phyloP scores from a whole-genome alignment of 1,140 invertebrate genomes.

The Gonioctena quinquepunctata region DNA sequence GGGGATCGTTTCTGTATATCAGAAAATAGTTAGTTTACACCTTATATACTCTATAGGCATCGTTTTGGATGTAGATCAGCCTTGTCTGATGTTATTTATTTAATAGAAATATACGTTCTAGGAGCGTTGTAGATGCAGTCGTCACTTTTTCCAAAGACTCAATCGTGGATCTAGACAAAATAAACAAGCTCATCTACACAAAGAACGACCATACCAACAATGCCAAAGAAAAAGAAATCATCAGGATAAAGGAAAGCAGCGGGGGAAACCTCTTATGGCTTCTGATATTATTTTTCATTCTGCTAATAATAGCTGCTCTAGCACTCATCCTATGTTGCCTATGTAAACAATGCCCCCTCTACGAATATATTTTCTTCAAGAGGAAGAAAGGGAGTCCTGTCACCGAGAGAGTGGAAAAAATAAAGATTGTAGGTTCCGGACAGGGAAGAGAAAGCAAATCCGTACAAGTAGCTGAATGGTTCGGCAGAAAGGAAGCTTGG shows the following conservation, averaged over 20 bases:
- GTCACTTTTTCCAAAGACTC: slow-evolving; percentile 69
- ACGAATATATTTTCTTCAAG: slow-evolving; percentile 56
- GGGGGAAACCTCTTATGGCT: slow-evolving; percentile 67
- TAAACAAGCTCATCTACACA: slow-evolving; percentile 56
- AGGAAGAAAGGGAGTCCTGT: slow-evolving; percentile 53
- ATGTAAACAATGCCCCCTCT: slow-evolving; percentile 79
- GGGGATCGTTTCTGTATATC: no score
- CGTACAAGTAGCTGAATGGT: slow-evolving; percentile 72
- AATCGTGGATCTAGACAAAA: slow-evolving; percentile 69
- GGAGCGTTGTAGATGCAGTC: slow-evolving; percentile 76
- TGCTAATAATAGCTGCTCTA: slow-evolving; percentile 72
- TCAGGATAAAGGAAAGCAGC: slow-evolving; percentile 32
- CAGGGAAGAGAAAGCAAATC: slow-evolving; percentile 69
- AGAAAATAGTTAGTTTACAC: no score
- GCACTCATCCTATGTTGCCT: slow-evolving; percentile 78
- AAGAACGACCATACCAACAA: slow-evolving; percentile 32
- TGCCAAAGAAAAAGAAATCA: slow-evolving; percentile 25
- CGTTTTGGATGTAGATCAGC: no score
- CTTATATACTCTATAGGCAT: no score
- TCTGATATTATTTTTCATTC: slow-evolving; percentile 71
- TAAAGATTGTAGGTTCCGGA: slow-evolving; percentile 44
- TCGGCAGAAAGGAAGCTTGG: slow-evolving; percentile 60
- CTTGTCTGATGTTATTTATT: no score
- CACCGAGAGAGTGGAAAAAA: slow-evolving; percentile 33
- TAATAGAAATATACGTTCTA: slow-evolving; percentile 52